Base-by-base conservation (phyloP, 1,140 invertebrate species). In the Heliconius hermathena region DNA sequence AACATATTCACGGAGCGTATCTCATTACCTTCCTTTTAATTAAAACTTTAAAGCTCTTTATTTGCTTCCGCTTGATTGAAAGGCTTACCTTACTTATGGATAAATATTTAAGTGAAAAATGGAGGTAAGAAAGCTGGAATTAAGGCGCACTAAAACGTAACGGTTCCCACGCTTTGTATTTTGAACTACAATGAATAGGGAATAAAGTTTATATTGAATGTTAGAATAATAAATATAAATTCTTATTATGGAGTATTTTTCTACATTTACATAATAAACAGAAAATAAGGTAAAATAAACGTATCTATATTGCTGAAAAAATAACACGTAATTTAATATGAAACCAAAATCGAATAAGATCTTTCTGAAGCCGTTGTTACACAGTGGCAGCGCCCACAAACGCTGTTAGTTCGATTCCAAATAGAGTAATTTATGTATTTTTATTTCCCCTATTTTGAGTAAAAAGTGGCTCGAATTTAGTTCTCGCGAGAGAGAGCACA, bases 11-110 rank as follows among this genome's bases (percentile, higher is more conserved):
- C 84, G 73, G 85, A 89, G 83, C 92, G 91, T 94, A 83, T 93
- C 91, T 94, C 92, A 94, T 93, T 92, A 93, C 91, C 83, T 80
- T 83, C 81, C 86, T 85, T 91, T 93, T 93, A 91, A 94, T 93
- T 94, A 93, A 93, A 93, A 92, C 84, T 89, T 93, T 88, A 89
- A 90, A 78, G 84, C 83, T 87, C 86, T 91, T 93, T 92, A 92
- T 93, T 93, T 89, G 90, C 85, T 89, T 87, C 85, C 84, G 83
- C 83, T 84, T 75, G 79, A 85, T 88, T 85, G 83, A 83, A 85
- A 84, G 83, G 87, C 85, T 85, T 84, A 84, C 83, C 73, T 79
- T 87, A 86, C 85, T 87, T 82, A 84, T 82, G 84, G 79, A 66
- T 74, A 38, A 74, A 77, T 78, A 33, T 49, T 72, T 54, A 73